Conservation (phyloP, 2,113 vertebrate species). For the Cisticola juncidis region DNA sequence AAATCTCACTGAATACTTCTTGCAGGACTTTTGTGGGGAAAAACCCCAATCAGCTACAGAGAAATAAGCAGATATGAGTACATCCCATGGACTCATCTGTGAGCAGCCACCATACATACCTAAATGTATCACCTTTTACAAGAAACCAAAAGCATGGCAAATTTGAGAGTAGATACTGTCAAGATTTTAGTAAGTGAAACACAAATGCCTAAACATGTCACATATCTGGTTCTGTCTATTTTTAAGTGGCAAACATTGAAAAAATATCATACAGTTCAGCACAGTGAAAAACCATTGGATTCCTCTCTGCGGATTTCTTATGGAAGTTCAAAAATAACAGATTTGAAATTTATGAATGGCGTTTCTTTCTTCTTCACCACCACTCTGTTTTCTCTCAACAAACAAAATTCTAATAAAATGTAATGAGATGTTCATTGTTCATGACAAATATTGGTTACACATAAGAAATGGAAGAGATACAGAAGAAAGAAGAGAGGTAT, state of each 20-base stretch:
- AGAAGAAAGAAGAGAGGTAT: background rate
- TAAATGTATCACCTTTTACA: background rate
- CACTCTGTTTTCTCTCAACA: background rate
- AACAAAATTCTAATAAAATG: background rate
- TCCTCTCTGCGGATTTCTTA: background rate
- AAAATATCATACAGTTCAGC: background rate
- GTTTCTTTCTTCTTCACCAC: fast-evolving
- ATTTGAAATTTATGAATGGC: background rate
- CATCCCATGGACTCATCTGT: background rate
- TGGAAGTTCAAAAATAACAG: background rate
- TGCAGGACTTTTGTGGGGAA: background rate
- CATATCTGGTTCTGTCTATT: background rate
- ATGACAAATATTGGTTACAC: background rate
- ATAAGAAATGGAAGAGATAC: background rate
- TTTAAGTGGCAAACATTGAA: background rate
- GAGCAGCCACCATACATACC: background rate
- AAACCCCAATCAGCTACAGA: background rate
- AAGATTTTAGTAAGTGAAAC: background rate
- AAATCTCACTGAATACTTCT: background rate
- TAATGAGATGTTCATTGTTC: background rate
- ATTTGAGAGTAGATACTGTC: background rate
- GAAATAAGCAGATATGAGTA: background rate
- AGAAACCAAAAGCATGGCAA: background rate
- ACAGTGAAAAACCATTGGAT: background rate
- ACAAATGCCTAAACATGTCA: background rate